Base-by-base conservation (phyloP, 37 sponge, comb jelly and placozoan genomes). In the Agelas oroides region DNA sequence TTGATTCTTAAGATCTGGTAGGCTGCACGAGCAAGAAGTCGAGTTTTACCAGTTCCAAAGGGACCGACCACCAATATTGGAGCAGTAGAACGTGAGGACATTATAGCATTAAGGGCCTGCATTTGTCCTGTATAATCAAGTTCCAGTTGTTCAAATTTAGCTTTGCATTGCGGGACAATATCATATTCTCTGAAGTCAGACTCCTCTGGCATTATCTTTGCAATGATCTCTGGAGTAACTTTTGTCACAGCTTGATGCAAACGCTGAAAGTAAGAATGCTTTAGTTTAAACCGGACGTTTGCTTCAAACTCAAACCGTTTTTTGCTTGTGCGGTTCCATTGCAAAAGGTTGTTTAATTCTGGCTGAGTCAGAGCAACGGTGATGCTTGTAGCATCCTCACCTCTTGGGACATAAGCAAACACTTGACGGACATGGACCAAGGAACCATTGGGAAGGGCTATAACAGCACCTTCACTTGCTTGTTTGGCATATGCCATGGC, bases 41-140 rank as follows among this genome's bases (percentile, higher is more conserved):
- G 70, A 15, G 88, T 87, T 53, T 87, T 87, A 53, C 93, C 90
- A 18, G 93, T 93, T 30, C 93, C 93, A 88, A 93, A 93, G 37
- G 93, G 82, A 32, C 93, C 93, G 52, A 82, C 66, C 12, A 88
- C 27, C 5, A 93, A 54, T 17, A 81, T 20, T 12, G 46, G 46
- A 8, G 46, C 46, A 46, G 46, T 8, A 12, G 46, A 8, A 46
- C 8, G 3, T 3, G 6, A 46, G 8, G 46, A 46, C 6, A 93
- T 39, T 20, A 85, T 79, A 6, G 31, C 24, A 34, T 53, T 34
- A 25, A 88, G 54, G 38, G 86, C 78, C 13, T 82, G 59, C 32
- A 76, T 37, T 59, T 85, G 87, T 28, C 70, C 67, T 0, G 53
- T 15, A n/a, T 19, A 14, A 53, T 87, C 88, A 8, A 87, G 57